Evolutionary conservation across 2,797 vertebrate genomes (phyloP).

Genomic region (Pangasius macronema): DNA sequence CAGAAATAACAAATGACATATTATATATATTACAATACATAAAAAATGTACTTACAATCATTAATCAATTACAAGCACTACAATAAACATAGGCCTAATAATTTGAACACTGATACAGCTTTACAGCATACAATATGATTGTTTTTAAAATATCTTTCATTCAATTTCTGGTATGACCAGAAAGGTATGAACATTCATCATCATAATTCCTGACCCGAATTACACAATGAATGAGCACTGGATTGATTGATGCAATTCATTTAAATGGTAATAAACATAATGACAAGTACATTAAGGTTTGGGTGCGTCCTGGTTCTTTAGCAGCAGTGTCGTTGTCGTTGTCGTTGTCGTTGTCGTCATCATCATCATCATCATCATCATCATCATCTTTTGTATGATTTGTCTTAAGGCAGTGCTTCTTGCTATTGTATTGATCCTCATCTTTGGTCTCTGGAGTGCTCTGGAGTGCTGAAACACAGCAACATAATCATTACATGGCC

Average conservation of each 20-base stretch:
- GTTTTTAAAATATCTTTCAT: background rate
- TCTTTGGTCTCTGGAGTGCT: background rate
- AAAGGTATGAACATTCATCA: background rate
- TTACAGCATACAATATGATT: background rate
- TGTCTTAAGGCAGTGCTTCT: background rate
- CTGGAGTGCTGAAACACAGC: background rate
- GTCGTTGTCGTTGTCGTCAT: no score
- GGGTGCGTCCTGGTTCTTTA: background rate
- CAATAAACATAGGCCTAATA: background rate
- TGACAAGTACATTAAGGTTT: background rate
- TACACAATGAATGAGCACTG: no score
- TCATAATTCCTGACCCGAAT: background rate
- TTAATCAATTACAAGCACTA: background rate
- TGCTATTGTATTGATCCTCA: background rate
- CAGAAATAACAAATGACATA: background rate
- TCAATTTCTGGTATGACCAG: background rate
- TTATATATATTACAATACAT: background rate
- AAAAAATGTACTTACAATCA: background rate
- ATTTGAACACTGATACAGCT: constrained; percentile 1
- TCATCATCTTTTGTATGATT: no score
- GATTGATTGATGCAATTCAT: background rate
- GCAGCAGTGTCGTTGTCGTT: background rate
- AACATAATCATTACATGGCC: background rate
- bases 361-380: no score
- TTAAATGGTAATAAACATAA: background rate